These are phyloP conservation scores for Alitta virens DNA, from an alignment of 2,888 invertebrate genomes.

Conservation along the genomic window DNA sequence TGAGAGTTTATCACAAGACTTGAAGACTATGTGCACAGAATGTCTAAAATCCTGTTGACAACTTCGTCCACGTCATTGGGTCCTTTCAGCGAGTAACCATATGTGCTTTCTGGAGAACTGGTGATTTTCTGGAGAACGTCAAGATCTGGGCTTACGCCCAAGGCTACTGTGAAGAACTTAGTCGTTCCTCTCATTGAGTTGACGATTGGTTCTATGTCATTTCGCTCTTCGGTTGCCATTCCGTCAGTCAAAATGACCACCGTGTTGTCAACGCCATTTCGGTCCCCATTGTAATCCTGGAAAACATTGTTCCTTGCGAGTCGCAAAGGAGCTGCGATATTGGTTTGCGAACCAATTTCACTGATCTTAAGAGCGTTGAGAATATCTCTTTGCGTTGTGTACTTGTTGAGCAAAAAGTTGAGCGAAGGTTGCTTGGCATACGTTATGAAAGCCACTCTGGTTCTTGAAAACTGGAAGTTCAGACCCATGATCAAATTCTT, in stretches of 20 bases:
- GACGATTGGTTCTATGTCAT: neutral
- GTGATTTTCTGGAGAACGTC: constrained; percentile 16
- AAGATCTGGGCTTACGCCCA: constrained; percentile 1
- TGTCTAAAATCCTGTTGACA: constrained; percentile 11
- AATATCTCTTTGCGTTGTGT: constrained; percentile 24
- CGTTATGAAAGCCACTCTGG: constrained; percentile 23
- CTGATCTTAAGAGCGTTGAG: constrained; percentile 26
- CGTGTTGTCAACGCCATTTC: constrained; percentile 21
- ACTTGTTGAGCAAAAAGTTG: constrained; percentile 25
- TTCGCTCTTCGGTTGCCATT: constrained; percentile 11
- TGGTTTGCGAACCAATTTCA: constrained; percentile 20
- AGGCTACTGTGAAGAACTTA: constrained; percentile 12
- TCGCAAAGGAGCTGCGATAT: constrained; percentile 23
- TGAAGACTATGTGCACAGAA: constrained; percentile 4
- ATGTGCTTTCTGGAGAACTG: constrained; percentile 1
- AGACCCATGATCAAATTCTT: constrained; percentile 24
- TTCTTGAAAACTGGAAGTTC: constrained; percentile 23
- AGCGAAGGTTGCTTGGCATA: constrained; percentile 14
- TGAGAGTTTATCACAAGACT: too few species aligned
- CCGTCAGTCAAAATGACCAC: constrained; percentile 26
- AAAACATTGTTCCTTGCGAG: constrained; percentile 11
- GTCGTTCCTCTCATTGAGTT: neutral
- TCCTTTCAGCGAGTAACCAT: constrained; percentile 2
- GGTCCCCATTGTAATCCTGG: constrained; percentile 8
- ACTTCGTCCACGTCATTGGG: constrained; percentile 3